Percentiles rank a stretch among this genome's conserved stretches.
These are phyloP conservation scores for Amphiura filiformis DNA, from an alignment of 35 echinoderm and acorn worm species.

Conservation along the genomic window DNA sequence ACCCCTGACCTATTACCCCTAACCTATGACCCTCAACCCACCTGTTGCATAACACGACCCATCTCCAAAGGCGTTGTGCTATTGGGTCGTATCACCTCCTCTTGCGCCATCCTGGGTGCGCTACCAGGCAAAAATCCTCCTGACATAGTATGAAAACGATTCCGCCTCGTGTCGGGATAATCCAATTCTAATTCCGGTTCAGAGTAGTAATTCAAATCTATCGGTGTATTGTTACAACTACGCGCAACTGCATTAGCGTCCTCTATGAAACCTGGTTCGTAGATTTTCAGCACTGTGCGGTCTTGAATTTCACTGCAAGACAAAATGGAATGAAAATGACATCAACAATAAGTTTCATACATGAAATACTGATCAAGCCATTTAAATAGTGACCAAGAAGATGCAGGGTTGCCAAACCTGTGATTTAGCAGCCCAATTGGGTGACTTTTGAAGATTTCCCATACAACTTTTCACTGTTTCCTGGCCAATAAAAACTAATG, in stretches of 20 bases:
- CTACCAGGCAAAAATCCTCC: background rate
- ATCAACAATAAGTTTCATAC: background rate
- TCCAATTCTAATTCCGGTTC: constrained; percentile 83
- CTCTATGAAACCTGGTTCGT: constrained; percentile 81
- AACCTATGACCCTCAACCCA: no score
- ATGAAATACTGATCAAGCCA: no score
- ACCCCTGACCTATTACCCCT: background rate
- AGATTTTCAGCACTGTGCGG: constrained; percentile 74
- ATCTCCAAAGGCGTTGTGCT: constrained; percentile 21
- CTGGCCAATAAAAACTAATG: no score
- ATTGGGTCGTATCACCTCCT: constrained; percentile 15
- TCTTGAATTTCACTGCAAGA: constrained; percentile 70
- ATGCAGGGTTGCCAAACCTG: no score
- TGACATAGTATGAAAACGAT: constrained; percentile 72
- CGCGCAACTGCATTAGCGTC: constrained; percentile 25
- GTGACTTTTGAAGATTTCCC: no score
- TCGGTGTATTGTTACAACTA: constrained; percentile 64
- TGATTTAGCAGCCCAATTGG: no score
- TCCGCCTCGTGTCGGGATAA: constrained; percentile 46
- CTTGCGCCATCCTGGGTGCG: background rate
- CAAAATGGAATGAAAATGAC: background rate
- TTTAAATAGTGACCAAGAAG: no score
- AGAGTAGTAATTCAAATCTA: constrained; percentile 75
- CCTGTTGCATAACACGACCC: background rate
- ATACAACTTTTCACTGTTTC: no score